These are phyloP conservation scores for Lasioglossum calceatum DNA, from an alignment of 2,888 invertebrate genomes.

Conservation along the genomic window DNA sequence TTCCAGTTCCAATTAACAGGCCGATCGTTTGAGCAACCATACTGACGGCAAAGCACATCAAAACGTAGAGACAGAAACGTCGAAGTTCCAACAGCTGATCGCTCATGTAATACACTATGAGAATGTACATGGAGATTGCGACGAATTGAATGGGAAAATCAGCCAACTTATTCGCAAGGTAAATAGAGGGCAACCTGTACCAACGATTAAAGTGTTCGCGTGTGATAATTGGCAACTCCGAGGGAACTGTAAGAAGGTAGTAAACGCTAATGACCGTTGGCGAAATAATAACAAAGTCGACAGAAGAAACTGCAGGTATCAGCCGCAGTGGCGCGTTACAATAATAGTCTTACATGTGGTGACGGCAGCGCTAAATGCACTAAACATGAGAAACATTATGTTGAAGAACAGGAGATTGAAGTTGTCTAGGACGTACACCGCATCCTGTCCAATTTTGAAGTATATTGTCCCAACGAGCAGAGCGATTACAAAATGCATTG, in stretches of 20 bases:
- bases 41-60: conserved; percentile 91
- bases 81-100: conserved; percentile 92
- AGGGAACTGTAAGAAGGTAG: conserved; percentile 88
- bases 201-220: conserved; percentile 95
- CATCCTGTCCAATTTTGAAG: conserved; percentile 94
- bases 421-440: conserved; percentile 92
- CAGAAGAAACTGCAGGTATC: neutral
- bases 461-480: conserved; percentile 93
- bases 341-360: conserved; percentile 92
- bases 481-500: conserved; percentile 93
- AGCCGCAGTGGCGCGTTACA: neutral
- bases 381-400: conserved; percentile 97
- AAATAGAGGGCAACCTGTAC: conserved; percentile 94
- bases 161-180: conserved; percentile 90
- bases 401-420: conserved; percentile 96
- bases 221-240: conserved; percentile 92
- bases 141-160: conserved; percentile 92
- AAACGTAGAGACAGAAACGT: conserved; percentile 90
- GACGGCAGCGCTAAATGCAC: conserved; percentile 95
- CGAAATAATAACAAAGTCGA: neutral
- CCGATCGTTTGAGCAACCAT: conserved; percentile 95
- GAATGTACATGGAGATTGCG: conserved; percentile 89
- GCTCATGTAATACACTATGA: conserved; percentile 94
- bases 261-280: neutral
- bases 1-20: conserved; percentile 92